Conservation (phyloP, 2,888 invertebrate species). For the Cheilosia scutellata region DNA sequence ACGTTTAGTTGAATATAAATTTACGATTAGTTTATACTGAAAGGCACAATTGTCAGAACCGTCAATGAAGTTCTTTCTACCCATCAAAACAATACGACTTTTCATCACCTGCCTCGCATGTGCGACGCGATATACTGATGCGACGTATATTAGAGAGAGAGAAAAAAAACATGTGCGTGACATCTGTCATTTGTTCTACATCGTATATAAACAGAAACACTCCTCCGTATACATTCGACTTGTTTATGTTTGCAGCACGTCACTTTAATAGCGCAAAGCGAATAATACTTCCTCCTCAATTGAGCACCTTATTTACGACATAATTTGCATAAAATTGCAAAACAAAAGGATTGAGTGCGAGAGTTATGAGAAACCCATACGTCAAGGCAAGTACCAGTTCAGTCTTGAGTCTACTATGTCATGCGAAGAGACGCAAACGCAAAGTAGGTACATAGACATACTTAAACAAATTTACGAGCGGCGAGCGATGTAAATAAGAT, state of each 20-base stretch:
- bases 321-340: constrained; percentile 21
- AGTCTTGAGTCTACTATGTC: no score
- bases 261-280: background rate
- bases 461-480: no score
- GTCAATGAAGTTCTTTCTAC: constrained; percentile 22
- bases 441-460: no score
- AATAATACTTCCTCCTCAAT: constrained; percentile 23
- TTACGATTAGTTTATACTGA: constrained; percentile 1
- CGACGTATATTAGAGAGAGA: no score
- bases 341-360: constrained; percentile 13
- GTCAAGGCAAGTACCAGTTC: no score
- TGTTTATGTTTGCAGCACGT: constrained; percentile 13
- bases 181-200: constrained; percentile 28
- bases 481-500: no score
- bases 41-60: constrained; percentile 3
- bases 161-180: constrained; percentile 3
- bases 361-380: background rate
- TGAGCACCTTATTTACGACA: constrained; percentile 24
- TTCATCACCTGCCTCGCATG: constrained; percentile 3
- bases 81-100: background rate
- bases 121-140: background rate
- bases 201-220: background rate
- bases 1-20: constrained; percentile 1
- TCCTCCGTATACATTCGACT: background rate
- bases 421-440: no score